These are phyloP conservation scores for Bradypodion pumilum DNA, from an alignment of 2,797 vertebrate species.

Conservation along the genomic window DNA sequence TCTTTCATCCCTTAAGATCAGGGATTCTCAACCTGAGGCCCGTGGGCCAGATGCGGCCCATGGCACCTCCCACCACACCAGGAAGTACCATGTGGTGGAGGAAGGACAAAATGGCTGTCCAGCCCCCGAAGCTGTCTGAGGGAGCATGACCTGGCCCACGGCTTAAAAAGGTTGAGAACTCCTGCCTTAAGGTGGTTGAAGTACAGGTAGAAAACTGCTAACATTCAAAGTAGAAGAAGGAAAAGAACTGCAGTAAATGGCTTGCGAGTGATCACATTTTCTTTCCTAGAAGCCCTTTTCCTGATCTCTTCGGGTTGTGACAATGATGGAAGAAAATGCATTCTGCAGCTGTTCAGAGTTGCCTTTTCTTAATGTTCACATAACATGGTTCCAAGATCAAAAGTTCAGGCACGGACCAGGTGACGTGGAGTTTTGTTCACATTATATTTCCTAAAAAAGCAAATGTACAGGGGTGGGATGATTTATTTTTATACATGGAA, in stretches of 20 bases:
- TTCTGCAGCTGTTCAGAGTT: neutral
- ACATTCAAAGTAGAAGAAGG: neutral
- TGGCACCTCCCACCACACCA: too few species aligned
- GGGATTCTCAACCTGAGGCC: too few species aligned
- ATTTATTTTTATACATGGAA: slow-evolving; percentile 7
- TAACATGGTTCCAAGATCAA: neutral
- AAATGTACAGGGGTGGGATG: neutral
- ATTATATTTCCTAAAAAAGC: neutral
- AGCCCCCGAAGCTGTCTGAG: too few species aligned
- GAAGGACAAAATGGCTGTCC: too few species aligned
- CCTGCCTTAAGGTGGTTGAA: neutral
- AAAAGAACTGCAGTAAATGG: neutral
- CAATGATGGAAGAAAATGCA: neutral
- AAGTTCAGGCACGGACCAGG: too few species aligned
- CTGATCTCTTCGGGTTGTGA: neutral
- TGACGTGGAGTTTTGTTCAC: neutral
- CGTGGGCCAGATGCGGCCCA: too few species aligned
- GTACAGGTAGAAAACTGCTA: neutral
- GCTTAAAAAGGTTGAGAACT: too few species aligned
- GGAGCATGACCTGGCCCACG: too few species aligned
- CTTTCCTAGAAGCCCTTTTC: neutral
- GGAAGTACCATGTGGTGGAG: too few species aligned
- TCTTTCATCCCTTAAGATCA: neutral
- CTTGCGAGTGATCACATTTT: neutral
- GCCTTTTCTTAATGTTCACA: neutral